Percentiles rank a stretch among this genome's conserved stretches.
phyloP scores from a whole-genome alignment of 2,888 invertebrate species.

The Coenonympha glycerion region DNA sequence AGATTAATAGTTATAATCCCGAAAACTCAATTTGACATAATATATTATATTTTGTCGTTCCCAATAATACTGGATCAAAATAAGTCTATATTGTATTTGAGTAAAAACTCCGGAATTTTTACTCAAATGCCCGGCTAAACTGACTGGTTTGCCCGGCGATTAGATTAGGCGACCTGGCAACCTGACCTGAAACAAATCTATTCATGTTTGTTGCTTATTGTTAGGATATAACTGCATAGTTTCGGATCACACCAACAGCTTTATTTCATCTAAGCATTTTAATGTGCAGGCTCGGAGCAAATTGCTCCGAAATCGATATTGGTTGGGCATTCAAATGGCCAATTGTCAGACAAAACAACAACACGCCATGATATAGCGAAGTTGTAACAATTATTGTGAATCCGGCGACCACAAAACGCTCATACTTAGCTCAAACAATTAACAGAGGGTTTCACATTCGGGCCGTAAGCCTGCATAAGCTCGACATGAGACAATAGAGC shows the following conservation, averaged over 20 bases:
- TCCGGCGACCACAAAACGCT: constrained; percentile 57
- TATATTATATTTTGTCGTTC: too few species aligned
- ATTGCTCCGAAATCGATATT: constrained; percentile 32
- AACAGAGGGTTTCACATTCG: constrained; percentile 63
- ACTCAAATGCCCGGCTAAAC: too few species aligned
- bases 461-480: constrained; percentile 65
- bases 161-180: too few species aligned
- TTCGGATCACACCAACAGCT: not conserved
- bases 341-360: constrained; percentile 57
- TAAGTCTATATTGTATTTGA: too few species aligned
- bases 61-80: too few species aligned
- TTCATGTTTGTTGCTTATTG: not conserved
- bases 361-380: constrained; percentile 54
- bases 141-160: too few species aligned
- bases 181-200: too few species aligned
- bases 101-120: too few species aligned
- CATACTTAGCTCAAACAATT: constrained; percentile 69
- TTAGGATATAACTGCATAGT: not conserved
- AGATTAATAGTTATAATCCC: too few species aligned
- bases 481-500: constrained; percentile 60
- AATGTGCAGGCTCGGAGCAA: constrained; percentile 30
- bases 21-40: too few species aligned
- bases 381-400: constrained; percentile 65
- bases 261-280: not conserved
- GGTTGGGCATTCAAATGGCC: constrained; percentile 29